Evolutionary conservation across 2,797 vertebrate genomes (phyloP).

Genomic region (Myotis findleyi): DNA sequence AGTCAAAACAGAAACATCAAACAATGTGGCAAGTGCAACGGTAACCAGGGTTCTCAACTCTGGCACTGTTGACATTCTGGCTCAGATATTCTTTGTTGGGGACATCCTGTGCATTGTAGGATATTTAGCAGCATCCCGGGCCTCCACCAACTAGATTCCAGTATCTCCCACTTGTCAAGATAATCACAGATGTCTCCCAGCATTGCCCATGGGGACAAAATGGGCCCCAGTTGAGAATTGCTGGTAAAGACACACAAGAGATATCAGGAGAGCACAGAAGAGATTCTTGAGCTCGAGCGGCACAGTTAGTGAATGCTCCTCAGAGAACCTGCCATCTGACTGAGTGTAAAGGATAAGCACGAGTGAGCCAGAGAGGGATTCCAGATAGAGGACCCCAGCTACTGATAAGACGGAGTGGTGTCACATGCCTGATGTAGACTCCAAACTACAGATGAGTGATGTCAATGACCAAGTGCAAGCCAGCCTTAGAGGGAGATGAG

Average conservation of each 20-base stretch:
- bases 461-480: not conserved
- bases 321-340: not conserved
- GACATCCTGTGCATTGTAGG: not conserved
- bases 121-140: not conserved
- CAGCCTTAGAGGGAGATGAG: fast-evolving
- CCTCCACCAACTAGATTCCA: not conserved
- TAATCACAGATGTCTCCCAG: not conserved
- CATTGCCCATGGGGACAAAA: not conserved
- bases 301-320: not conserved
- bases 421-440: too few species aligned
- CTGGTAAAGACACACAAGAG: not conserved
- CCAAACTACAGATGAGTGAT: not conserved
- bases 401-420: not conserved
- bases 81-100: not conserved
- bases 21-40: not conserved
- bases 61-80: not conserved
- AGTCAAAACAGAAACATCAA: not conserved
- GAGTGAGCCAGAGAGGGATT: not conserved
- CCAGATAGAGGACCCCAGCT: not conserved
- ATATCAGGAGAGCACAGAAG: not conserved
- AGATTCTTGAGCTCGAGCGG: not conserved
- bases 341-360: not conserved
- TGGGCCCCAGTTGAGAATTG: not conserved
- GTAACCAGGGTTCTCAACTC: not conserved
- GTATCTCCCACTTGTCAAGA: not conserved